A percentile compares a stretch with the other conserved stretches of the same genome.
phyloP scores from a whole-genome alignment of 2,888 invertebrate species.

The Hecatera dysodea region DNA sequence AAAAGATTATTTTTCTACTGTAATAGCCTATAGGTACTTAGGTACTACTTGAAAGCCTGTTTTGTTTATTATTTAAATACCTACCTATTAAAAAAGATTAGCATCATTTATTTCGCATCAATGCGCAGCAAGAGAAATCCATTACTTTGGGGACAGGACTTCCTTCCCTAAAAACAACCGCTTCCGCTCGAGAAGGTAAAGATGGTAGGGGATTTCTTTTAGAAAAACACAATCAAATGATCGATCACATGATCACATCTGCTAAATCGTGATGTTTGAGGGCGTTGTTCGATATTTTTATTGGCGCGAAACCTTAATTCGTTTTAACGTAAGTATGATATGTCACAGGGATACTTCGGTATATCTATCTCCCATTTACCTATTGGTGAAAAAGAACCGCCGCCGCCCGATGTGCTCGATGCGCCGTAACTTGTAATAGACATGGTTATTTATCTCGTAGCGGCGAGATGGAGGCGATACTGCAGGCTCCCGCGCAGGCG shows the following conservation, averaged over 20 bases:
- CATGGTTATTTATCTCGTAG: slow-evolving; percentile 76
- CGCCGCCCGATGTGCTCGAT: slow-evolving; percentile 2
- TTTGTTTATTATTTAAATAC: slow-evolving; percentile 12
- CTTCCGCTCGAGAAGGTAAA: slow-evolving; percentile 53
- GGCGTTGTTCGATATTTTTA: slow-evolving; percentile 26
- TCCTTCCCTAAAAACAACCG: slow-evolving; percentile 55
- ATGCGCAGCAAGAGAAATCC: slow-evolving; percentile 53
- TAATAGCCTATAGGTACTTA: background rate
- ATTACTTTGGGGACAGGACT: slow-evolving; percentile 47
- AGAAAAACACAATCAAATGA: slow-evolving; percentile 49
- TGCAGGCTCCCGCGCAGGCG: slow-evolving; percentile 78
- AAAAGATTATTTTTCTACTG: background rate
- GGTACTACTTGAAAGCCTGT: background rate
- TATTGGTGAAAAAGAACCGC: slow-evolving; percentile 36
- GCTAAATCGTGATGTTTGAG: slow-evolving; percentile 26
- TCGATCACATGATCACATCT: slow-evolving; percentile 56
- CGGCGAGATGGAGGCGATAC: slow-evolving; percentile 75
- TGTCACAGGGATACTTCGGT: slow-evolving; percentile 7
- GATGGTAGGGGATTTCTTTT: slow-evolving; percentile 34
- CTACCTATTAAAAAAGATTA: slow-evolving; percentile 34
- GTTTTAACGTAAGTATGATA: slow-evolving; percentile 33
- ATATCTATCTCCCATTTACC: slow-evolving; percentile 28
- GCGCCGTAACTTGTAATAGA: slow-evolving; percentile 65
- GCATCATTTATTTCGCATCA: slow-evolving; percentile 39
- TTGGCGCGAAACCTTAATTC: slow-evolving; percentile 35